Conservation (phyloP, 30 jellyfish, hydroid and myxozoan species). For the Catostylus mosaicus region DNA sequence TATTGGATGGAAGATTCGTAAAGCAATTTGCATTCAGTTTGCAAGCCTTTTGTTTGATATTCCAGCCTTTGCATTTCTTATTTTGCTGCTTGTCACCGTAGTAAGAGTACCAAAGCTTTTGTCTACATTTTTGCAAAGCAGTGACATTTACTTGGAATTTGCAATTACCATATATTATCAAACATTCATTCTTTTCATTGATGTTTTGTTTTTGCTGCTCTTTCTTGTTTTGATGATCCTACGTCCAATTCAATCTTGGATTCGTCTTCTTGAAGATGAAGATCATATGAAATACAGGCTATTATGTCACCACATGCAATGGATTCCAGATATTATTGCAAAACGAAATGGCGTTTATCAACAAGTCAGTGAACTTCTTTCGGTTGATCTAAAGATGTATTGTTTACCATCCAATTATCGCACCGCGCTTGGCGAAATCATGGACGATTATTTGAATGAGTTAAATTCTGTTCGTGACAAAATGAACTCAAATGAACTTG, state of each 20-base stretch:
- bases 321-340: slow-evolving; percentile 85
- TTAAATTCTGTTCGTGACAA: slow-evolving; percentile 28
- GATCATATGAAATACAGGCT: slow-evolving; percentile 88
- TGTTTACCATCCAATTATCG: slow-evolving; percentile 1
- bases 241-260: slow-evolving; percentile 88
- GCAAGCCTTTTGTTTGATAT: slow-evolving; percentile 67
- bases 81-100: slow-evolving; percentile 58
- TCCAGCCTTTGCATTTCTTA: slow-evolving; percentile 76
- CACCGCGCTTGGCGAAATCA: background rate
- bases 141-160: slow-evolving; percentile 83
- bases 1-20: slow-evolving; percentile 82
- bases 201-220: slow-evolving; percentile 51
- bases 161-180: slow-evolving; percentile 82
- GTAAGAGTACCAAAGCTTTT: slow-evolving; percentile 64
- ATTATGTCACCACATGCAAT: slow-evolving; percentile 63
- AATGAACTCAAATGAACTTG: slow-evolving; percentile 59
- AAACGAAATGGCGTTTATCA: slow-evolving; percentile 39
- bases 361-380: slow-evolving; percentile 50
- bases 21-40: slow-evolving; percentile 62
- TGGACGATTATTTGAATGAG: slow-evolving; percentile 20
- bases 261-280: slow-evolving; percentile 87
- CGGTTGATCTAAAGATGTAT: slow-evolving; percentile 50
- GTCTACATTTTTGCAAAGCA: slow-evolving; percentile 72
- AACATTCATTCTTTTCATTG: slow-evolving; percentile 67
- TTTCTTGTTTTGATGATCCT: slow-evolving; percentile 70